Evolutionary conservation across 2,797 vertebrate genomes (phyloP).

Genomic region (Leucoraja ocellata): DNA sequence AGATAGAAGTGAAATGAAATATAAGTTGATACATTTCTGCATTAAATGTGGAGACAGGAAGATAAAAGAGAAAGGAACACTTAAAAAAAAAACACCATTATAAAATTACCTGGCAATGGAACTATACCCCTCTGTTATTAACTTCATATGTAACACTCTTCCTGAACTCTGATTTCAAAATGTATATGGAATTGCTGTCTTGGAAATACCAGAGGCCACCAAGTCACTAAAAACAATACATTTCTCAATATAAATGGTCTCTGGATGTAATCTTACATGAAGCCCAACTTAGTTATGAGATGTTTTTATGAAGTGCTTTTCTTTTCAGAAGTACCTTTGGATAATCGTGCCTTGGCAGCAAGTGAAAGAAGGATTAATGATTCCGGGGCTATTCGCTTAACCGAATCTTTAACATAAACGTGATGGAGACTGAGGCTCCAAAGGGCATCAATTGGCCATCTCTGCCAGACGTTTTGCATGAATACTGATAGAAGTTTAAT

Average conservation of each 20-base stretch:
- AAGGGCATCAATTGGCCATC: not conserved
- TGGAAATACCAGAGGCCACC: slow-evolving; percentile 10
- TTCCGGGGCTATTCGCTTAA: not conserved
- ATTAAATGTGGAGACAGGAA: not conserved
- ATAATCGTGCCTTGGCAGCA: not conserved
- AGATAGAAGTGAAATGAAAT: not conserved
- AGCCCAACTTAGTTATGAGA: not conserved
- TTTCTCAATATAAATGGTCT: not conserved
- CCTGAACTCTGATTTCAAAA: slow-evolving; percentile 22
- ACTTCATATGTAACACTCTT: not conserved
- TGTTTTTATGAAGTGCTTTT: not conserved
- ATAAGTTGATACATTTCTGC: not conserved
- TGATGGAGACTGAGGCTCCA: not conserved
- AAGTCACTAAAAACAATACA: slow-evolving; percentile 9
- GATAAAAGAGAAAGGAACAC: not conserved
- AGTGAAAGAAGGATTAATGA: slow-evolving; percentile 3
- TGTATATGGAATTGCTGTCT: not conserved
- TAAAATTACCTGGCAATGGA: not conserved
- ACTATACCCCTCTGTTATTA: not conserved
- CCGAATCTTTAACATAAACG: not conserved
- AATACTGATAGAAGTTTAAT: not conserved
- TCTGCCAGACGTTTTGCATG: not conserved
- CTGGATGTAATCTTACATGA: not conserved
- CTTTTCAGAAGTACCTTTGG: not conserved
- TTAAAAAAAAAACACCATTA: too few species aligned